Conservation (phyloP, 2,113 vertebrate species). For the Leptobrachium ailaonicum region DNA sequence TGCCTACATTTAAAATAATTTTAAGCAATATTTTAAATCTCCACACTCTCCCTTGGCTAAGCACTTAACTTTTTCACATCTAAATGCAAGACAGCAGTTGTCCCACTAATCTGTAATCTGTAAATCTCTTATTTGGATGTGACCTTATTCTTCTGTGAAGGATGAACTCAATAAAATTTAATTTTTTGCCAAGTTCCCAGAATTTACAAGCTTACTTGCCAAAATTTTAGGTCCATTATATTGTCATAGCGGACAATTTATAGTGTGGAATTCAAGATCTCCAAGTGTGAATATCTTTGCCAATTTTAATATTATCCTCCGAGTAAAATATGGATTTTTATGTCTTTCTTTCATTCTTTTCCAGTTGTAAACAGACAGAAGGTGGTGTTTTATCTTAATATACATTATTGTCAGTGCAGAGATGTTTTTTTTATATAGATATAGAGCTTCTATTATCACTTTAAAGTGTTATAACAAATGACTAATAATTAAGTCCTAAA, state of each 20-base stretch:
- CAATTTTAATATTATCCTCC: not conserved
- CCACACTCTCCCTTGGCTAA: too few species aligned
- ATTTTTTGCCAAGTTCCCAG: constrained; percentile 24
- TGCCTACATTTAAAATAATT: too few species aligned
- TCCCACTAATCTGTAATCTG: constrained; percentile 17
- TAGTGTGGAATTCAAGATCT: constrained; percentile 5
- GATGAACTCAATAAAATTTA: constrained; percentile 3
- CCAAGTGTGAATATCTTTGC: not conserved
- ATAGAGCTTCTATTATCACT: too few species aligned
- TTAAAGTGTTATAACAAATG: too few species aligned
- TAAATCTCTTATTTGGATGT: constrained; percentile 25
- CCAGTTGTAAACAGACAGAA: too few species aligned
- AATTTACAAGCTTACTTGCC: constrained; percentile 35
- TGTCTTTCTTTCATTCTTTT: not conserved
- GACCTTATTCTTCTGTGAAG: constrained; percentile 20
- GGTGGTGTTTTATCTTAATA: too few species aligned
- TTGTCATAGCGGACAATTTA: constrained; percentile 15
- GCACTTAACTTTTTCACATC: too few species aligned
- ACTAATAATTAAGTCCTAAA: too few species aligned
- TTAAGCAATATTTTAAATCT: too few species aligned
- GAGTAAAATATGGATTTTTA: not conserved
- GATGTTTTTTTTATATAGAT: too few species aligned
- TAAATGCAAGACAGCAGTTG: not conserved
- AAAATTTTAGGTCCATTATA: constrained; percentile 26
- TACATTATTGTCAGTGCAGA: too few species aligned